These are phyloP conservation scores for Furcifer pardalis DNA, from an alignment of 2,797 vertebrate genomes.

Conservation along the genomic window DNA sequence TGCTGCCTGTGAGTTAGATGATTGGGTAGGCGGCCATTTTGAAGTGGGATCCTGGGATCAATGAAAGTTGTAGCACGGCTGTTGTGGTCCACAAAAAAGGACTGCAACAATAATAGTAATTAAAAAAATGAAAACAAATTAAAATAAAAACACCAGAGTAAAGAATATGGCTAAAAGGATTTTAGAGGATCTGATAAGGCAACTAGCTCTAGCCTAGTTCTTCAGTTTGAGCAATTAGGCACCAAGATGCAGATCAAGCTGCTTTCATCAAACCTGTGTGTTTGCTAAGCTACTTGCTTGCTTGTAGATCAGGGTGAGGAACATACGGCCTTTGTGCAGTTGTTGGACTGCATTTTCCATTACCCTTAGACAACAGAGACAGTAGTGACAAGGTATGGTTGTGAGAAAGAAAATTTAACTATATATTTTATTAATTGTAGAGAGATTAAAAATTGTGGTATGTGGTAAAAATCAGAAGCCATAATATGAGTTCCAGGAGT, in stretches of 20 bases:
- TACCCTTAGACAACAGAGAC: too few relatives aligned
- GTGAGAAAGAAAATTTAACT: too few relatives aligned
- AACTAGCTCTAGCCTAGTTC: not conserved
- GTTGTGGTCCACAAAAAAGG: constrained; percentile 98
- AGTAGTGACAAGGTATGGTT: too few relatives aligned
- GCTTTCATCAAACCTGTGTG: not conserved
- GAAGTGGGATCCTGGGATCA: constrained; percentile 94
- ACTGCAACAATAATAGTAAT: constrained; percentile 74
- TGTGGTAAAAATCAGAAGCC: too few relatives aligned
- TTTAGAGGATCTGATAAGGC: not conserved
- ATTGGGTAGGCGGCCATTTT: constrained; percentile 90
- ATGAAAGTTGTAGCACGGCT: constrained; percentile 97
- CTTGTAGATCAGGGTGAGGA: not conserved
- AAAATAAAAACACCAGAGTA: not conserved
- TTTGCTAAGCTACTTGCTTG: too few relatives aligned
- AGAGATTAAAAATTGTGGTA: too few relatives aligned
- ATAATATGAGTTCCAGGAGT: too few relatives aligned
- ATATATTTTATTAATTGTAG: too few relatives aligned
- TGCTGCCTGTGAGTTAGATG: constrained; percentile 93
- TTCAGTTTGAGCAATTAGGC: not conserved
- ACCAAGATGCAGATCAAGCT: not conserved
- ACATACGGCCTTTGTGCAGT: too few relatives aligned
- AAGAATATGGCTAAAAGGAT: not conserved
- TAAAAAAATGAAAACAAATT: not conserved
- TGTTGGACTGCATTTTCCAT: too few relatives aligned